A percentile compares a stretch with the other conserved stretches of the same genome.
phyloP scores from a whole-genome alignment of 2,888 invertebrate genomes.

The Sericinus montela region DNA sequence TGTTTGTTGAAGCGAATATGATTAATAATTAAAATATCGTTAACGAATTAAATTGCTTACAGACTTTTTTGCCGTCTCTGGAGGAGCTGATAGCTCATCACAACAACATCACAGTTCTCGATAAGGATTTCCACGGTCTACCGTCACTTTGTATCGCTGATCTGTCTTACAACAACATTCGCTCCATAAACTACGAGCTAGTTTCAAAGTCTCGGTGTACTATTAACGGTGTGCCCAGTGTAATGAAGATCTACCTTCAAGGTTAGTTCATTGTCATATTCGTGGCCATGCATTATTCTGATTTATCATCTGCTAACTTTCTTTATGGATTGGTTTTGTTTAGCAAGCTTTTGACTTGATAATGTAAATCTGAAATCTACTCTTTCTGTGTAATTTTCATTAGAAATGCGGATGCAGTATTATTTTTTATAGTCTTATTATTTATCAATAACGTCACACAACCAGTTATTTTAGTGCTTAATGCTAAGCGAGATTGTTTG shows the following conservation, averaged over 20 bases:
- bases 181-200: conserved; percentile 84
- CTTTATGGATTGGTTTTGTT: too few relatives aligned
- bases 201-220: conserved; percentile 89
- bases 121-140: conserved; percentile 90
- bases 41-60: conserved; percentile 31
- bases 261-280: conserved; percentile 72
- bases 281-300: not conserved
- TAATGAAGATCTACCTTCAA: conserved; percentile 88
- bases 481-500: not conserved
- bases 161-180: conserved; percentile 87
- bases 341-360: too few relatives aligned
- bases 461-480: too few relatives aligned
- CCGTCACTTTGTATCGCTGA: conserved; percentile 90
- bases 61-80: conserved; percentile 88
- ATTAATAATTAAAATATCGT: not conserved
- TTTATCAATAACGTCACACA: too few relatives aligned
- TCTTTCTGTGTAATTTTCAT: too few relatives aligned
- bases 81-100: conserved; percentile 88
- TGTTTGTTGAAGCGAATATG: conserved; percentile 2
- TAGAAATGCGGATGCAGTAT: too few relatives aligned
- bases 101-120: conserved; percentile 86
- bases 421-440: too few relatives aligned
- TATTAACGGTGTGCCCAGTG: conserved; percentile 87
- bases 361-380: too few relatives aligned
- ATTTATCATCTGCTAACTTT: too few relatives aligned